Conservation (phyloP, 1,140 invertebrate genomes). For the Diabrotica undecimpunctata region DNA sequence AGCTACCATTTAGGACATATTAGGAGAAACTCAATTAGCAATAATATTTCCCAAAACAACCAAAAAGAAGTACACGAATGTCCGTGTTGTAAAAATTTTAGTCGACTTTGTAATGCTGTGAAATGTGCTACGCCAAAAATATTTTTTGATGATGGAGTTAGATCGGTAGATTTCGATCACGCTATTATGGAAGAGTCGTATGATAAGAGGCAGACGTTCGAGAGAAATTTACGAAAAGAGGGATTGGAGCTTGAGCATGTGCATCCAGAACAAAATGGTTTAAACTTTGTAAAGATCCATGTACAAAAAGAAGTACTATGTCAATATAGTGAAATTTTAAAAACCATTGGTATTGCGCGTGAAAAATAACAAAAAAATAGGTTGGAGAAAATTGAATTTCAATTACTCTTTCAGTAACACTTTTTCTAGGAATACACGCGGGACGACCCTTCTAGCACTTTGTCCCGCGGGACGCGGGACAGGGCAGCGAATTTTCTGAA, state of each 20-base stretch:
- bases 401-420: no score
- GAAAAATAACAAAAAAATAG: no score
- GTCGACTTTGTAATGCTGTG: slow-evolving; percentile 19
- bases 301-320: no score
- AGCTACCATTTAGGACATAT: slow-evolving; percentile 14
- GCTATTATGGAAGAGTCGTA: slow-evolving; percentile 46
- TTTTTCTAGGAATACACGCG: no score
- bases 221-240: slow-evolving; percentile 63
- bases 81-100: slow-evolving; percentile 19
- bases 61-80: neutral
- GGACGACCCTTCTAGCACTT: no score
- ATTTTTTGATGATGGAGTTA: slow-evolving; percentile 62
- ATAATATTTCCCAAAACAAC: slow-evolving; percentile 7
- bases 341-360: no score
- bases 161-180: slow-evolving; percentile 68
- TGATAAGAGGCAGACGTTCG: slow-evolving; percentile 57
- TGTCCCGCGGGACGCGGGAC: no score
- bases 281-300: slow-evolving; percentile 72
- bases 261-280: slow-evolving; percentile 55
- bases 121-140: slow-evolving; percentile 52
- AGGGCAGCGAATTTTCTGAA: no score
- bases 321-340: no score
- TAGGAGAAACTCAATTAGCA: slow-evolving; percentile 21
- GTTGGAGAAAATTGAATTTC: no score
- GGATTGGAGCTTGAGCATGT: slow-evolving; percentile 67